A percentile compares a stretch with the other conserved stretches of the same genome.
Evolutionary conservation across 2,797 vertebrate species (phyloP).

Genomic region (Leptodactylus fallax): DNA sequence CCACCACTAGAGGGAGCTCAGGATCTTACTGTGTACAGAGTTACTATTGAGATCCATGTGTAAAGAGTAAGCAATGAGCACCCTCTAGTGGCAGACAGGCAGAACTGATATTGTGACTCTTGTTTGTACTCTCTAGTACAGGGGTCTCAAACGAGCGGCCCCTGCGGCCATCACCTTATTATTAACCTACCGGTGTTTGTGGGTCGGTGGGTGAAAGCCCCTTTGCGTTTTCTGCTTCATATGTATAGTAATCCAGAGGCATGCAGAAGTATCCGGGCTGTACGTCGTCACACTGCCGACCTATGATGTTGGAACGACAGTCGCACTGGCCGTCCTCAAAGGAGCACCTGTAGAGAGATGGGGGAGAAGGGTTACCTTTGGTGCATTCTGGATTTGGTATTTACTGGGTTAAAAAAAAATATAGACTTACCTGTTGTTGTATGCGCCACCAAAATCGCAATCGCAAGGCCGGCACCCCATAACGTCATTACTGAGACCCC

Average conservation of each 20-base stretch:
- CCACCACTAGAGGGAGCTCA: no score
- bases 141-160: no score
- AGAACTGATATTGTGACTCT: no score
- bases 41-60: no score
- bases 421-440: conserved; percentile 82
- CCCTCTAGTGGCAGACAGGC: no score
- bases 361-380: not conserved
- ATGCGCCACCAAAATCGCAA: conserved; percentile 88
- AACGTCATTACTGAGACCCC: conserved; percentile 86
- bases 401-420: not conserved
- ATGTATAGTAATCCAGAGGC: conserved; percentile 83
- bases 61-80: no score
- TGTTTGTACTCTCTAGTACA: no score
- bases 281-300: conserved; percentile 83
- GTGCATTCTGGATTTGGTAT: not conserved
- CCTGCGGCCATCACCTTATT: no score
- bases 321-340: conserved; percentile 84
- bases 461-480: conserved; percentile 84
- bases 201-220: conserved; percentile 75
- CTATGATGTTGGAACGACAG: conserved; percentile 82
- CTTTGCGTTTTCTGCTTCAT: conserved; percentile 80
- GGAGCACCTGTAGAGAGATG: conserved; percentile 76
- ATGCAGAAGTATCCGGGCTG: conserved; percentile 88
- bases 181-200: conserved; percentile 78
- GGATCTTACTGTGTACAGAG: no score